A percentile compares a stretch with the other conserved stretches of the same genome.
Evolutionary conservation across 2,888 invertebrate species (phyloP).

Genomic region (Hypena proboscidalis): DNA sequence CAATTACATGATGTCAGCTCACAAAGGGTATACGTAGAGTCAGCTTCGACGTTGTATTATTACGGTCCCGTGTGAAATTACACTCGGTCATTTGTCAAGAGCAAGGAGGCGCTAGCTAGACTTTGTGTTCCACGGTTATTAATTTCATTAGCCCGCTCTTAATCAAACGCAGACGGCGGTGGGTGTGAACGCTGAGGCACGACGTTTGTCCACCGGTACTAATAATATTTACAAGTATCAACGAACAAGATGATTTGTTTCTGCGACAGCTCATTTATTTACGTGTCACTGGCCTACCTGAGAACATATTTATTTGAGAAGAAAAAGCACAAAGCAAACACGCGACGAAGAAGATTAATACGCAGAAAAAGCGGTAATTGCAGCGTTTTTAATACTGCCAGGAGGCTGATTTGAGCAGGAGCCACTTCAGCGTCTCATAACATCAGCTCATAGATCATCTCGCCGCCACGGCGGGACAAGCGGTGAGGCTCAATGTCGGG

Average conservation of each 20-base stretch:
- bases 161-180: slow-evolving; percentile 69
- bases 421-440: slow-evolving; percentile 68
- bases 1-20: slow-evolving; percentile 40
- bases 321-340: slow-evolving; percentile 17
- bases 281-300: slow-evolving; percentile 32
- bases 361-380: slow-evolving; percentile 35
- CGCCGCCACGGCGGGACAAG: slow-evolving; percentile 47
- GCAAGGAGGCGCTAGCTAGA: slow-evolving; percentile 70
- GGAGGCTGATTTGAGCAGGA: slow-evolving; percentile 59
- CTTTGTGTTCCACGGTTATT: slow-evolving; percentile 73
- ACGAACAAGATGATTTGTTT: slow-evolving; percentile 43
- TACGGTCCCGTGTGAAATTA: slow-evolving; percentile 79
- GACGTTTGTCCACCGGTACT: slow-evolving; percentile 49
- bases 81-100: slow-evolving; percentile 81
- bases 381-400: slow-evolving; percentile 34
- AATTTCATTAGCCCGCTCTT: slow-evolving; percentile 81
- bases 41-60: slow-evolving; percentile 58
- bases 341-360: slow-evolving; percentile 24
- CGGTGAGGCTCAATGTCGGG: slow-evolving; percentile 68
- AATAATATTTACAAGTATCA: slow-evolving; percentile 57
- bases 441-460: slow-evolving; percentile 71
- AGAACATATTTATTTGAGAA: slow-evolving; percentile 24
- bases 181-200: slow-evolving; percentile 60
- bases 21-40: slow-evolving; percentile 40
- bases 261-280: slow-evolving; percentile 38